Base-by-base conservation (phyloP, 1,140 invertebrate genomes). In the Drosophila prosaltans region DNA sequence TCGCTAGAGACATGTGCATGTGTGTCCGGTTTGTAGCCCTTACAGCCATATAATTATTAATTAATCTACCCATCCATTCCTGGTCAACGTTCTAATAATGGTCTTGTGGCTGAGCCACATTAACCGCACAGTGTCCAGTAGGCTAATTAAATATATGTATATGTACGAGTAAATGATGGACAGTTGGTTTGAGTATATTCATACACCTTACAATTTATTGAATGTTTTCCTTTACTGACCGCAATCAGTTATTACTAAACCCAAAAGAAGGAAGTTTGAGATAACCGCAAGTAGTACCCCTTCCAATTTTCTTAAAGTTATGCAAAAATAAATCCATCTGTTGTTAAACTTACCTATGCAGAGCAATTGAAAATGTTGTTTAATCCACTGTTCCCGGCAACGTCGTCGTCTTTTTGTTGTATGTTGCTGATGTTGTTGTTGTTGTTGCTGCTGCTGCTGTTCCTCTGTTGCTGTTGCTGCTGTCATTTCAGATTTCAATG, bases 341-440 rank as follows among this genome's bases (percentile, higher is more conserved):
- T 36, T 36, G 1, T 36, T 36, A 36, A 36, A 80, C 83, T 86
- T 69, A 86, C 83, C 83, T 40, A 86, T 54, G 54, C 72, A 65
- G 21, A 88, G 39, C 8, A 88, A 24, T 73, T 72, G 72, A 69
- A 88, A 73, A 74, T 74, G 72, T 83, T 86, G 88, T 88, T 86
- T 86, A 78, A 88, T 86, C 83, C 83, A 86, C 73, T 80, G 82
- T 65, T 85, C 78, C 68, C 72, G 79, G 83, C 76, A 69, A 61
- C 58, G 66, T 71, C 78, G 79, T 54, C 65, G 59, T 30, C 79
- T 70, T 40, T 81, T 81, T 67, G 58, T 81, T 69, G 74, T 67
- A 55, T 75, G 78, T 62, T 72, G 72, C 57, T 68, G 54, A 5
- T 62, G 61, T 9, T 75, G 62, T 4, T 62, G 64, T 10, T 68